Base-by-base conservation (phyloP, 2,888 invertebrate genomes). In the Chalcosyrphus nemorum region DNA sequence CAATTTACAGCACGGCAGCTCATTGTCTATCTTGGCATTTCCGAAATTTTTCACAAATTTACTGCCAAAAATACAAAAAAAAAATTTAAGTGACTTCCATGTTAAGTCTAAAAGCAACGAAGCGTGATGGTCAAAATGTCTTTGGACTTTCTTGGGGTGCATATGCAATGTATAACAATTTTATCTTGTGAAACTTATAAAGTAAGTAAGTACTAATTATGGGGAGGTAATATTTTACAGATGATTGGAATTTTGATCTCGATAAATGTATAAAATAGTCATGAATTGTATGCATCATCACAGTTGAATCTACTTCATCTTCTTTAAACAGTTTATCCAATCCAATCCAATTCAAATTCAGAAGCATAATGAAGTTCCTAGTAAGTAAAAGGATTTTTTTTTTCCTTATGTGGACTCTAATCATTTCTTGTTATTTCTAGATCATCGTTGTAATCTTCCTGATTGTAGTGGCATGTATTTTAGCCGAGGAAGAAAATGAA, bases 51-150 rank as follows among this genome's bases (percentile, higher is more conserved):
- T 27, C 43, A 7, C 27, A 57, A 75, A 78, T 74, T 59, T 66
- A 32, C 56, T 21, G 13, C 6, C 29, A 19, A 38, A 38, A 57
- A 32, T 9, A 32, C 32, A 32, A 5, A 9, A 41, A 63, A 71
- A 59, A 43, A n/a, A 38, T 15, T 6, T 38, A 19, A 52, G 50
- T 41, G 61, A 72, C 61, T 66, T 76, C 76, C 76, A 63, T 27
- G 71, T 71, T 32, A 32, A 41, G 72, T 43, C 15, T 4, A 27
- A 17, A 27, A 45, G 74, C 84, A 74, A 7, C 65, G 50, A 54
- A 78, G 38, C 74, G 35, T 84, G 70, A 77, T 74, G 84, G 70
- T 27, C 82, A 27, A 65, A 59, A 50, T 68, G 82, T 72, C 41
- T 50, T 76, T 59, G 59, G 52, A 65, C 66, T 68, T 52, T 47